These are phyloP conservation scores for Tupaia chinensis DNA, from an alignment of 2,113 vertebrate genomes.

Conservation along the genomic window DNA sequence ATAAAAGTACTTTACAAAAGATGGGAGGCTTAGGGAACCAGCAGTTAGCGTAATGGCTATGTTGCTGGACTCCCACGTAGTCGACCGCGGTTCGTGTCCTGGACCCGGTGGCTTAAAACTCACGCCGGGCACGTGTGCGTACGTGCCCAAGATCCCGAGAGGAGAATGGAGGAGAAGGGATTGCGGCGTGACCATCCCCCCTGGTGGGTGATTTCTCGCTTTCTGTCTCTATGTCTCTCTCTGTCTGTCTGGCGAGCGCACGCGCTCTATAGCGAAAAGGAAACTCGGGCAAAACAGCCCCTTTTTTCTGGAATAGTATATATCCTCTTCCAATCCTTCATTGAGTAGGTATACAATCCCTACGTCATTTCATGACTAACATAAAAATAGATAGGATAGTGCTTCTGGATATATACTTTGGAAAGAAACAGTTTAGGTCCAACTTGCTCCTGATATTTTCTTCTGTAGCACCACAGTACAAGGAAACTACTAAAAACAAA, in stretches of 20 bases:
- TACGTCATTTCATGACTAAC: neutral
- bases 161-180: too few species aligned
- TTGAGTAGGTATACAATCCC: neutral
- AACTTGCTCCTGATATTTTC: neutral
- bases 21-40: neutral
- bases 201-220: too few species aligned
- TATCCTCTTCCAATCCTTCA: neutral
- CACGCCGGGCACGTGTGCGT: too few species aligned
- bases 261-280: neutral
- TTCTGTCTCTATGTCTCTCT: too few species aligned
- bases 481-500: neutral
- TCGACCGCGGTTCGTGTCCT: too few species aligned
- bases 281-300: neutral
- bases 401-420: conserved; percentile 17
- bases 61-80: too few species aligned
- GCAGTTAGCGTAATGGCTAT: too few species aligned
- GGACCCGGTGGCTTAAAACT: too few species aligned
- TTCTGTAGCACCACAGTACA: neutral
- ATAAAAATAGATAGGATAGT: neutral
- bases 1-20: neutral
- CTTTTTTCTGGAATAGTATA: neutral
- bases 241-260: too few species aligned
- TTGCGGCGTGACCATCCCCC: too few species aligned
- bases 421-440: conserved; percentile 1
- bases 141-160: too few species aligned